A percentile compares a stretch with the other conserved stretches of the same genome.
Conservation (phyloP, 2,888 invertebrate species). For the Drosophila limbata region DNA sequence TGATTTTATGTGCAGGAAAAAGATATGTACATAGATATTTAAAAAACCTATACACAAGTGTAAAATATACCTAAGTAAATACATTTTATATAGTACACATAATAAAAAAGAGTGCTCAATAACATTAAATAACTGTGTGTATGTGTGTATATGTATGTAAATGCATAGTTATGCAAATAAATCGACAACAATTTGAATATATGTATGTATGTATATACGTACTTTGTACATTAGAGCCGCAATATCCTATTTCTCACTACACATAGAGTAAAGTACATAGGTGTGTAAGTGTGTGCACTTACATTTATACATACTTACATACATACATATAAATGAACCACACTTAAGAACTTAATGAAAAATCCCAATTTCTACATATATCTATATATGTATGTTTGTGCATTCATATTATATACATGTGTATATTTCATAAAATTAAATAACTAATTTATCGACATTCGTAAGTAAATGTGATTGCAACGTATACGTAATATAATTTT, state of each 20-base stretch:
- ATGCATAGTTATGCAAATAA: constrained; percentile 17
- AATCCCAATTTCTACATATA: background rate
- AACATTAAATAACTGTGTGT: background rate
- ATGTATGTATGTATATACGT: background rate
- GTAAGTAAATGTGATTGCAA: constrained; percentile 3
- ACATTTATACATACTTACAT: background rate
- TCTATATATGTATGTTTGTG: background rate
- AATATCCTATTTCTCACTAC: constrained; percentile 8
- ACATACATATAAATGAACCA: background rate
- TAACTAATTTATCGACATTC: constrained; percentile 7
- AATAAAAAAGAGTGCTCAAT: background rate
- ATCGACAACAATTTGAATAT: constrained; percentile 5
- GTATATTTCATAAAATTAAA: constrained; percentile 9
- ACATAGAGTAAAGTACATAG: background rate
- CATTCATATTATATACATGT: background rate
- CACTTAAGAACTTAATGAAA: background rate
- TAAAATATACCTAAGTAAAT: constrained; percentile 5
- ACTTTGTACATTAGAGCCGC: background rate
- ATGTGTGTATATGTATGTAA: background rate
- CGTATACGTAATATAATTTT: constrained; percentile 1
- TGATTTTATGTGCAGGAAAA: constrained; percentile 26
- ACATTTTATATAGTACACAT: constrained; percentile 2
- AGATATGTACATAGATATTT: constrained; percentile 14
- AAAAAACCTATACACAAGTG: constrained; percentile 20
- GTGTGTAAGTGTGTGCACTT: constrained; percentile 7